Conservation (phyloP, 2,888 invertebrate species). For the Agrotis ipsilon region DNA sequence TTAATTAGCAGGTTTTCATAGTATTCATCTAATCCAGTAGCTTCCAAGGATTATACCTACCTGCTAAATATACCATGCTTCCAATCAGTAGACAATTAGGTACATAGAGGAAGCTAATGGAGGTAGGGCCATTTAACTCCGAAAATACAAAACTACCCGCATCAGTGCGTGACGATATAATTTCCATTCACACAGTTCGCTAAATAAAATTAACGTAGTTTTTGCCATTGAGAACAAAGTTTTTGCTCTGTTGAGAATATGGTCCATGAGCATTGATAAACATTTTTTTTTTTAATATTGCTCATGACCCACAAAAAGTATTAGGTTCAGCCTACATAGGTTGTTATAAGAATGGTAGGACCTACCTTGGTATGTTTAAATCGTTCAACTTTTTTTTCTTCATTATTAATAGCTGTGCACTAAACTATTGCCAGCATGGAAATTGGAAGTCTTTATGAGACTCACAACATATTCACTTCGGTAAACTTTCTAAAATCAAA, state of each 20-base stretch:
- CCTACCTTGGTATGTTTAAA: too few relatives aligned
- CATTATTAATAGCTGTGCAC: too few relatives aligned
- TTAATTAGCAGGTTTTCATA: neutral
- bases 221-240: neutral
- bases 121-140: neutral
- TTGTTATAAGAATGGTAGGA: too few relatives aligned
- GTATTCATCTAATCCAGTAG: too few relatives aligned
- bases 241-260: constrained; percentile 8
- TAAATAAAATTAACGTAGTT: constrained; percentile 35
- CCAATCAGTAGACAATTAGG: too few relatives aligned
- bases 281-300: too few relatives aligned
- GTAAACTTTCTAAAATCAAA: constrained; percentile 34
- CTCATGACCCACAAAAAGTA: neutral
- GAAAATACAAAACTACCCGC: constrained; percentile 7
- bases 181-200: constrained; percentile 15
- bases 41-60: neutral
- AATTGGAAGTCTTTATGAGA: neutral
- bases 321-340: neutral
- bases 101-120: neutral
- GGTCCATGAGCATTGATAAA: neutral
- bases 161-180: constrained; percentile 31
- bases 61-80: too few relatives aligned
- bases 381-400: too few relatives aligned
- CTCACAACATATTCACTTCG: neutral
- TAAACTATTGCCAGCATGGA: neutral